Base-by-base conservation (phyloP, 2,888 invertebrate species). In the Cheilosia grossa region DNA sequence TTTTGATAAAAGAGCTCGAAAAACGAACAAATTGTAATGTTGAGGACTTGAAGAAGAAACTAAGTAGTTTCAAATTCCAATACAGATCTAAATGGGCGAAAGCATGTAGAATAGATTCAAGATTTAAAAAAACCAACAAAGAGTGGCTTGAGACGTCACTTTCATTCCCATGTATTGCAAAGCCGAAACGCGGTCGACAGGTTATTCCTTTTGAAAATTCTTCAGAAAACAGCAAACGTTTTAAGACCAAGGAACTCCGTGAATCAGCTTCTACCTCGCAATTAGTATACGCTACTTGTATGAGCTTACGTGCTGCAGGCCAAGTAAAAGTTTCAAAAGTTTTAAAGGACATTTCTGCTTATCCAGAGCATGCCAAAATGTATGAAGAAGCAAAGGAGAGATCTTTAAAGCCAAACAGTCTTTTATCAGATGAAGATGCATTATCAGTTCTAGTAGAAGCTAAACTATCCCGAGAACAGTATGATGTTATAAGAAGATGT, bases 381-480 rank as follows among this genome's bases (percentile, higher is more conserved):
- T 53, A 27, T 27, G 24, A 24, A 53, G 53, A 53, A 53, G 53
- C 53, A 27, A 53, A 27, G 27, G 15, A 53, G 24, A 21, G 21
- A 24, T 53, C 27, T 27, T 53, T 33, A 33, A 56, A 27, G 27
- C 27, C 6, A 27, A 27, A 27, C 27, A 27, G 5, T 27, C 27
- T 6, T 27, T 27, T 30, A 42, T 10, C 61, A 19, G 17, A 15
- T 24, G 88, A 89, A 87, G 87, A 87, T 74, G 88, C 88, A 66
- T 44, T 89, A 79, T 75, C 87, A 40, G 75, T 88, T 59, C 64
- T 89, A 63, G 87, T 88, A 59, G 88, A 88, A 19, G 88, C 78
- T 21, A 87, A 88, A 66, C 73, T 89, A 81, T 87, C 87, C 44
- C 61, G 88, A 37, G 82, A 88, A 82, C 87, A 89, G 63, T 89